phyloP scores from a whole-genome alignment of 2,797 vertebrate species.

The Gouania willdenowi region DNA sequence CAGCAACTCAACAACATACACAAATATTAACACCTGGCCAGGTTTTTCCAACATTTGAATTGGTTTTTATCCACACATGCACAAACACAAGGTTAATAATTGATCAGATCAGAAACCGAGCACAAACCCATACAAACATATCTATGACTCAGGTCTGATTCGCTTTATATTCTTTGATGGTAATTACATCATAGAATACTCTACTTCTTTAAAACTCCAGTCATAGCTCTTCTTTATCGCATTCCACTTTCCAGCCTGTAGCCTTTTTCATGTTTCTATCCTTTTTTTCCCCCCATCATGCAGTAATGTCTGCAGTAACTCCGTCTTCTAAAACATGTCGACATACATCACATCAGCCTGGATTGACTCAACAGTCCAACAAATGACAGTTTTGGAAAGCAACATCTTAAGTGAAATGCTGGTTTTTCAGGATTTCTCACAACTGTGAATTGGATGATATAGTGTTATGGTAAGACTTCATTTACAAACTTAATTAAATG shows the following conservation, averaged over 20 bases:
- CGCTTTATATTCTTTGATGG: too few relatives aligned
- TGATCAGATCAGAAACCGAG: conserved; percentile 8
- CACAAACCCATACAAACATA: background rate
- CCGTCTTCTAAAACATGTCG: conserved; percentile 29
- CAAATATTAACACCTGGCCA: conserved; percentile 17
- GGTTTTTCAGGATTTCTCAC: conserved; percentile 37
- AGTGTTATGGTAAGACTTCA: conserved; percentile 20
- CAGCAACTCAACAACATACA: conserved; percentile 41
- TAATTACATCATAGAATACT: too few relatives aligned
- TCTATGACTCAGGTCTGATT: too few relatives aligned
- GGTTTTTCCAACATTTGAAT: too few relatives aligned
- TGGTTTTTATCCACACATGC: background rate
- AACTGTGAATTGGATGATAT: conserved; percentile 27
- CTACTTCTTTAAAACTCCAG: too few relatives aligned
- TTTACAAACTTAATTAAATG: conserved; percentile 30
- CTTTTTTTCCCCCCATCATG: conserved; percentile 1
- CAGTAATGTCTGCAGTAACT: conserved; percentile 24
- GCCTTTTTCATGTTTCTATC: background rate
- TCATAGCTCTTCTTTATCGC: too few relatives aligned
- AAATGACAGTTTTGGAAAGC: conserved; percentile 32
- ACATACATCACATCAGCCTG: conserved; percentile 53
- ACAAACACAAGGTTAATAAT: conserved; percentile 18
- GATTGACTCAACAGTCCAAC: conserved; percentile 26
- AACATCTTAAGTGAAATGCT: conserved; percentile 30
- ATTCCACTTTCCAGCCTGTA: background rate